Evolutionary conservation across 1,140 invertebrate species (phyloP), one percentile per base, ranked within the genome.

Genomic region (Diorhabda sublineata): DNA sequence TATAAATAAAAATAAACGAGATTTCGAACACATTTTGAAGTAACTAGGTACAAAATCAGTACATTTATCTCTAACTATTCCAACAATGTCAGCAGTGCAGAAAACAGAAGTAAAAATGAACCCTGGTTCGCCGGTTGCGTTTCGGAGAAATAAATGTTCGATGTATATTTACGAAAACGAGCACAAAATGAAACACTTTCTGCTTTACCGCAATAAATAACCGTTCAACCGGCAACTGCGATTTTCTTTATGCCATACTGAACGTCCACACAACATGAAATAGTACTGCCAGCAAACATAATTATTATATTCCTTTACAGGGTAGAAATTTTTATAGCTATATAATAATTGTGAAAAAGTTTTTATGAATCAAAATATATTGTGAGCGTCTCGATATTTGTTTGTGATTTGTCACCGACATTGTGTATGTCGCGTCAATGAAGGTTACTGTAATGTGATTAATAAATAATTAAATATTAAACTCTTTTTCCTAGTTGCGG

Each of bases 231-330:
- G 58, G 42, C 58, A 5, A 4, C 42, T 41, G 58, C 58, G 42
- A 60, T 60, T 60, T 41, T 5, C 58, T 60, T 60, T 8, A 8
- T 4, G 58, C 42, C 58, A 42, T 60, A 60, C 42, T 60, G 58
- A 42, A 60, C 58, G 26, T 60, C 6, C 5, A 42, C 41, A 60
- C 58, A 41, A 42, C 7, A 60, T 60, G 42, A 60, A 60, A 60
- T 60, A 5, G 1, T 11, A 11, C 8, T 58, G 1, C 56, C 1
- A 57, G 3, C 2, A 57, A 58, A 9, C 26, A 58, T 9, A 58
- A 5, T 58, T 5, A 42, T 26, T 41, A 60, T 42, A 60, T 60
- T 76, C 75, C 26, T 26, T 26, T 26, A 26, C 26, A 26, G 1
- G 26, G 26, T 26, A 26, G 26, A 26, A 26, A 26, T 26, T 26